phyloP scores from a whole-genome alignment of 2,888 invertebrate species.

The Herminia tarsipennalis region DNA sequence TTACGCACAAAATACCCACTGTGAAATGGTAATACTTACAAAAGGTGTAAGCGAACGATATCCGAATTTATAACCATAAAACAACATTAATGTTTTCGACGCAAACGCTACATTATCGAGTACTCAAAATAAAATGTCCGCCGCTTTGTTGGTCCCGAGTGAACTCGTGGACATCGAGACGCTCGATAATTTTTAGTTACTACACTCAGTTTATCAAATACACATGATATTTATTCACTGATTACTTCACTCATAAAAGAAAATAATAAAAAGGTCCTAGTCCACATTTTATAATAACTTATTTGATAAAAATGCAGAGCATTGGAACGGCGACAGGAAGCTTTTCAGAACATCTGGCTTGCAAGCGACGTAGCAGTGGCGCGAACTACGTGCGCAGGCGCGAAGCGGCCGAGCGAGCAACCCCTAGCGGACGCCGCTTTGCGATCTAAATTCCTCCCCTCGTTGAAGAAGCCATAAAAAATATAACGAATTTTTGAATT shows the following conservation, averaged over 20 bases:
- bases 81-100: conserved; percentile 84
- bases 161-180: conserved; percentile 85
- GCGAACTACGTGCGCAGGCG: conserved; percentile 85
- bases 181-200: conserved; percentile 76
- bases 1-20: conserved; percentile 57
- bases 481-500: conserved; percentile 83
- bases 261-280: conserved; percentile 70
- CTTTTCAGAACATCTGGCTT: conserved; percentile 85
- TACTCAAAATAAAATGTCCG: conserved; percentile 87
- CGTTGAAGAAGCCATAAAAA: conserved; percentile 80
- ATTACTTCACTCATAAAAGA: conserved; percentile 70
- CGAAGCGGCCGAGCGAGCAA: conserved; percentile 76
- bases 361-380: conserved; percentile 84
- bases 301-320: conserved; percentile 72
- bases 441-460: conserved; percentile 76
- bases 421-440: conserved; percentile 79
- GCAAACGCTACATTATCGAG: conserved; percentile 86
- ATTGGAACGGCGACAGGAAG: conserved; percentile 81
- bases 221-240: conserved; percentile 76
- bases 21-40: conserved; percentile 74
- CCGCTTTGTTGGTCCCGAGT: conserved; percentile 85
- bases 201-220: conserved; percentile 68
- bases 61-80: conserved; percentile 82
- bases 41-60: conserved; percentile 84
- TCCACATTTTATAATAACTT: conserved; percentile 76